Base-by-base conservation (phyloP, 2,113 vertebrate species). In the Cettia cetti region DNA sequence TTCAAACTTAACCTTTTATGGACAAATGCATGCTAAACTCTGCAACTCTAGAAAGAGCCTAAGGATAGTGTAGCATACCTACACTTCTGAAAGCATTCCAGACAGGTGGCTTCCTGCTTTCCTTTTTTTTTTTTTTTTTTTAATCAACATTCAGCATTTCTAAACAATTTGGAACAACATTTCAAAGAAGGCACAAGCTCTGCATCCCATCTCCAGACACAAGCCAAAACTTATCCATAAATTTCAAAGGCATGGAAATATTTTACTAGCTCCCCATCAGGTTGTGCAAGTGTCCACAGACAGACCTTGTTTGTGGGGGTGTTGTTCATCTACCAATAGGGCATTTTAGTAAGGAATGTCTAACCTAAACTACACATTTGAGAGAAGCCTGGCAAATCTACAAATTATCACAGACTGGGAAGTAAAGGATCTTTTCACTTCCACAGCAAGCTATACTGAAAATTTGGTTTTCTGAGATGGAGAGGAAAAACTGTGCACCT, bases 201-300 rank as follows among this genome's bases (percentile, higher is more conserved):
- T 54, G 30, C 40, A 63, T 60, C 78, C 47, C 54, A 75, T 82
- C 82, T 86, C 56, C 68, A 93, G 61, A 74, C 65, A 75, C 86
- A 92, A 84, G 89, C 71, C 89, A 93, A 95, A 96, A 96, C 92
- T 83, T 90, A 95, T 42, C 78, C 75, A 86, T 77, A 77, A 76
- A 82, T 95, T 93, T 97, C 86, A 96, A 95, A 95, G 88, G 60
- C 71, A 89, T 92, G 92, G 88, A 95, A 93, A 94, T 89, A 82
- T 10, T 83, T 71, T 45, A 92, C 45, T 69, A 77, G 61, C 24
- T 90, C 61, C 60, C 50, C 4, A 1, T 78, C 95, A 94, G 75
- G 68, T 76, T 92, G 69, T 77, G 60, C 4, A 2, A 86, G 61
- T 31, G 30, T 65, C 61, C 69, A 79, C 81, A 95, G 78, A 88